These are phyloP conservation scores for Fragum fragum DNA, from an alignment of 2,888 invertebrate genomes.

Conservation along the genomic window DNA sequence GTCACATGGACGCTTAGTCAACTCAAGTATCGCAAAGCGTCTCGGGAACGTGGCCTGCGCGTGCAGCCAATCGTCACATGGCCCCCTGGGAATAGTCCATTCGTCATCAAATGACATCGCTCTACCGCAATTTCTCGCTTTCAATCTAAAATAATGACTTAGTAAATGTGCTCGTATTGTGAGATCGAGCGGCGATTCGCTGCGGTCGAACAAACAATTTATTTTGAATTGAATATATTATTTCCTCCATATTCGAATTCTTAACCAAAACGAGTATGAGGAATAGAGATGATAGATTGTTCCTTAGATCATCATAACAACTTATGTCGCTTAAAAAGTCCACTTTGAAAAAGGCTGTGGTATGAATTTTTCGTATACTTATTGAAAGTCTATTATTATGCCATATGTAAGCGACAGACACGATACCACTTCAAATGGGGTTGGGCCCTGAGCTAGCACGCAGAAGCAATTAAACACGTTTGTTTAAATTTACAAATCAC, in stretches of 20 bases:
- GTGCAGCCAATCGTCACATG: constrained; percentile 62
- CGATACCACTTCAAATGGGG: too few species aligned
- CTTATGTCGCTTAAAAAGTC: too few species aligned
- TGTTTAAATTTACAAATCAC: too few species aligned
- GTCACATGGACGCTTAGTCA: constrained; percentile 50
- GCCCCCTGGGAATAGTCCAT: constrained; percentile 63
- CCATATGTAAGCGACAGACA: too few species aligned
- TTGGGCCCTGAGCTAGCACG: too few species aligned
- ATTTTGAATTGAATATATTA: constrained; percentile 72
- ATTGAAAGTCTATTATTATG: too few species aligned
- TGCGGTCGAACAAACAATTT: constrained; percentile 68
- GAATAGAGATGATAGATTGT: too few species aligned
- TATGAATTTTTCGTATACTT: too few species aligned
- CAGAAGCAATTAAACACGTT: too few species aligned
- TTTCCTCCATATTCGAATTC: neutral
- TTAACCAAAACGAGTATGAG: too few species aligned
- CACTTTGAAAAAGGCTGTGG: too few species aligned
- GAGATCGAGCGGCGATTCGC: constrained; percentile 63
- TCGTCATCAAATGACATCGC: constrained; percentile 63
- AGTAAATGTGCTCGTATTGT: constrained; percentile 69
- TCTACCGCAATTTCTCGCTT: constrained; percentile 64
- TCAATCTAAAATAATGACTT: constrained; percentile 67
- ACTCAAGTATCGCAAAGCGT: constrained; percentile 47
- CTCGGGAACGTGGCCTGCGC: constrained; percentile 57
- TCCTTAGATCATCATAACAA: too few species aligned